Evolutionary conservation across 1,140 invertebrate species (phyloP).

Genomic region (Vanessa tameamea): DNA sequence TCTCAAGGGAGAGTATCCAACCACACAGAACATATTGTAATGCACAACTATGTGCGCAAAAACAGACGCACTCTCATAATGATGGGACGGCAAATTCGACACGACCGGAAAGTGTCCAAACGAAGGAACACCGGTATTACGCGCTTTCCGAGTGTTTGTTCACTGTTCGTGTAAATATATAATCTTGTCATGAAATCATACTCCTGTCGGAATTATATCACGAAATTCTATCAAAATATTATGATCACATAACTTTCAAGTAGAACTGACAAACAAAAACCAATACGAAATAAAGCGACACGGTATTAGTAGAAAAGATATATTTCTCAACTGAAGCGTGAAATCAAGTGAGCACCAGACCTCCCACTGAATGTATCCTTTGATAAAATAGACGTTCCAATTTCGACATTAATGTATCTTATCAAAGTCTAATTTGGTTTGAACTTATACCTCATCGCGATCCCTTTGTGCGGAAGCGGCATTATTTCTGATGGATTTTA

Average conservation of each 20-base stretch:
- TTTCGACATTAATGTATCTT: not conserved
- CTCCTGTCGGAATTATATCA: too few species aligned
- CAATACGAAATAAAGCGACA: constrained; percentile 5
- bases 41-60: too few species aligned
- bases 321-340: constrained; percentile 15
- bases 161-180: too few species aligned
- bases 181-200: too few species aligned
- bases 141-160: too few species aligned
- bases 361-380: constrained; percentile 1
- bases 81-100: too few species aligned
- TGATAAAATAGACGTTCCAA: not conserved
- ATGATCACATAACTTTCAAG: not conserved
- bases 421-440: not conserved
- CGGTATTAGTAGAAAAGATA: constrained; percentile 7
- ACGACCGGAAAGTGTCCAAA: too few species aligned
- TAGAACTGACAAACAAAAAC: not conserved
- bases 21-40: too few species aligned
- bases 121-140: too few species aligned
- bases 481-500: constrained; percentile 6
- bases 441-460: not conserved
- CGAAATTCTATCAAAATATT: not conserved
- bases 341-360: constrained; percentile 10
- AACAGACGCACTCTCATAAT: too few species aligned
- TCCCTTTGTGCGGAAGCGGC: constrained; percentile 1
- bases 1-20: too few species aligned